Base-by-base conservation (phyloP, 2,888 invertebrate species). In the Lycocerus yunnanus region DNA sequence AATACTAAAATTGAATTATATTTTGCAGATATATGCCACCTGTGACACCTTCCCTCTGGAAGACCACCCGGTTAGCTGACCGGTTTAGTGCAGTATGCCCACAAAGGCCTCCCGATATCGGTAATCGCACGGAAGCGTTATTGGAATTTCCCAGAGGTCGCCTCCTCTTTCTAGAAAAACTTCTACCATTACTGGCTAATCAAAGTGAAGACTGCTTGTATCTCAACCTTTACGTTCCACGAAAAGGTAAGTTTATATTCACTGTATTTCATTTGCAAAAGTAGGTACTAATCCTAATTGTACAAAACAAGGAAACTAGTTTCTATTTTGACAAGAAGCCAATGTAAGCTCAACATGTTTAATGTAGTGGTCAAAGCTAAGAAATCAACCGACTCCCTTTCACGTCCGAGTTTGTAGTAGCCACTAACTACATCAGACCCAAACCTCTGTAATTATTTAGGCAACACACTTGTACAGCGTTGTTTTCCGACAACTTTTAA, bases 121-220 rank as follows among this genome's bases (percentile, higher is more conserved):
- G 90, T 76, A 89, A 89, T 81, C 88, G 89, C 72, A 90, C 91
- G 59, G 91, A 91, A 83, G 91, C 91, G 10, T 88, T 95, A 72
- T 87, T 93, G 77, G 89, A 92, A 83, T 93, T 95, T 86, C 97
- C 98, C 58, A 91, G 94, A 75, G 95, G 94, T 68, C 91, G 97
- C 70, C 92, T 96, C 79, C 92, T 94, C 16, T 94, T 97, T 86
- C 90, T 98, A 76, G 94, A 95, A 84, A 92, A 95, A 78, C 89
- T 98, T 81, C 88, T 94, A 82, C 95, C 96, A 15, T 89, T 95
- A 80, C 91, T 98, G 75, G 92, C 92, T 84, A 96, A 97, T 86
- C 97, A 98, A 89, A 96, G 95, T 87, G 99, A 99, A 89, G 98
- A 99, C 90, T 99, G 99, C 87, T 93, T 99, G 83, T 97, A 97